Evolutionary conservation across 2,888 invertebrate genomes (phyloP), one percentile per base, ranked within the genome.

Genomic region (Timandra comae): DNA sequence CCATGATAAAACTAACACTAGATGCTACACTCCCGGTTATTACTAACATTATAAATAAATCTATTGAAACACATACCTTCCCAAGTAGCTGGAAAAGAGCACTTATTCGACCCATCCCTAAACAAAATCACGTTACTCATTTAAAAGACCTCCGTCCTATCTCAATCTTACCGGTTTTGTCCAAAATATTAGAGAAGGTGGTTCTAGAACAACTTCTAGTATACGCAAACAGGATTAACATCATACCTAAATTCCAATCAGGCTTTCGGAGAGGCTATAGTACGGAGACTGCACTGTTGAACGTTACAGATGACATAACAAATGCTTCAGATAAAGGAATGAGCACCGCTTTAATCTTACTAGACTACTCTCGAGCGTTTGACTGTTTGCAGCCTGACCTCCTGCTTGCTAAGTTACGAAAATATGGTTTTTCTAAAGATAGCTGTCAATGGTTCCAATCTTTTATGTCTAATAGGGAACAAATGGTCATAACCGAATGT

Each of bases 261-360:
- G 51, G 46, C 0, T 47, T 49, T 16, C 11, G 33, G 4, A 33
- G 28, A 11, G 19, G 12, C 19, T 19, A 24, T 24, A 28, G 42
- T 5, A 49, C 46, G 2, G 21, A 34, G 2, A 44, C 43, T 1
- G 35, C 46, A n/a, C n/a, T n/a, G n/a, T n/a, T n/a, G n/a, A n/a
- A n/a, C n/a, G n/a, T n/a, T n/a, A n/a, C n/a, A n/a, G n/a, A n/a
- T n/a, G n/a, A n/a, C n/a, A n/a, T n/a, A n/a, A n/a, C n/a, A n/a
- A n/a, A n/a, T n/a, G n/a, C n/a, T n/a, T n/a, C n/a, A n/a, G n/a
- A n/a, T n/a, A n/a, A n/a, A n/a, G n/a, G n/a, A n/a, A n/a, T n/a
- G n/a, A n/a, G n/a, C n/a, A n/a, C n/a, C n/a, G n/a, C n/a, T n/a
- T n/a, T n/a, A n/a, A n/a, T n/a, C n/a, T n/a, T n/a, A n/a, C n/a